Evolutionary conservation across 2,113 vertebrate species (phyloP).

Genomic region (Pollimyrus isidori): DNA sequence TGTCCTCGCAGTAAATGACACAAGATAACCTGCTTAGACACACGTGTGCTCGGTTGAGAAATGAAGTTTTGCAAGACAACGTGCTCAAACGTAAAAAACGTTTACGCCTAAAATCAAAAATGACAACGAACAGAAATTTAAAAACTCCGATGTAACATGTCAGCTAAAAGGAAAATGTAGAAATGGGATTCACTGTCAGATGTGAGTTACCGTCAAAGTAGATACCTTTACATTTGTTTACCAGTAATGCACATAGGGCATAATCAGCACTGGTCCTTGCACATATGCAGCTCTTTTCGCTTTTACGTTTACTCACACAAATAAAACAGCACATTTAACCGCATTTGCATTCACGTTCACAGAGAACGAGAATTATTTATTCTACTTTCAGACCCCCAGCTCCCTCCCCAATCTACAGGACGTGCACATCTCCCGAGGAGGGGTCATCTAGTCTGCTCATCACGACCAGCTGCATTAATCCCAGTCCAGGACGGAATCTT

Average conservation of each 20-base stretch:
- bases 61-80: not conserved
- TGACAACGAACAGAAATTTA: not conserved
- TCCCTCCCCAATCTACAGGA: not conserved
- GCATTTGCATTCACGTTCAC: not conserved
- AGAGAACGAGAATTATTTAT: not conserved
- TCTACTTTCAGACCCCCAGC: not conserved
- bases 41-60: not conserved
- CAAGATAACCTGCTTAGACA: not conserved
- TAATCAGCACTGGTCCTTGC: not conserved
- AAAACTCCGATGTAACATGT: not conserved
- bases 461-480: not conserved
- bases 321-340: not conserved
- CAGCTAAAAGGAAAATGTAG: not conserved
- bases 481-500: not conserved
- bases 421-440: not conserved
- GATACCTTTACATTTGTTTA: not conserved
- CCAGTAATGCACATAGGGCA: not conserved
- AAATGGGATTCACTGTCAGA: not conserved
- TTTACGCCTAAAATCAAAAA: not conserved
- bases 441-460: not conserved
- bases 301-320: not conserved
- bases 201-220: not conserved
- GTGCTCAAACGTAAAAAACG: not conserved
- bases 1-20: not conserved
- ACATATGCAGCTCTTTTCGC: not conserved